Evolutionary conservation across 2,113 vertebrate species (phyloP).

Genomic region (Indicator maculatus): DNA sequence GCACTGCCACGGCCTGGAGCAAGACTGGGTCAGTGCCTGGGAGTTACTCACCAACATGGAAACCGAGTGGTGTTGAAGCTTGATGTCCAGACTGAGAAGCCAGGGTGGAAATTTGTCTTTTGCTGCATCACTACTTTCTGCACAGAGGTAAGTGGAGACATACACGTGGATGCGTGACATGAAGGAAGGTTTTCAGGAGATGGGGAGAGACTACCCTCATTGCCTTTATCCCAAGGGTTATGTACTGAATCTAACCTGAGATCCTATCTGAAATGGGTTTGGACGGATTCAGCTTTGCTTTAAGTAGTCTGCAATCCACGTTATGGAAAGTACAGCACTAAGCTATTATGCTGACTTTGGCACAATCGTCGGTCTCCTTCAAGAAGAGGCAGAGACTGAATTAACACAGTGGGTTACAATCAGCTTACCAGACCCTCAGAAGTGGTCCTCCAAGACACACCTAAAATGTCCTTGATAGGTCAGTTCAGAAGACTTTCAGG

Average conservation of each 20-base stretch:
- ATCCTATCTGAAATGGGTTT: neutral
- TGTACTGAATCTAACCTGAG: constrained; percentile 32
- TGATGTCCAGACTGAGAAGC: neutral
- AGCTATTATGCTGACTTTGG: neutral
- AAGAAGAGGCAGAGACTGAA: neutral
- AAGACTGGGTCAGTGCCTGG: neutral
- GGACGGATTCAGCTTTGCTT: constrained; percentile 12
- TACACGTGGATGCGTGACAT: neutral
- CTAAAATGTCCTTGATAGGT: neutral
- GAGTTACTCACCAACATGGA: neutral
- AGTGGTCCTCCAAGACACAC: neutral
- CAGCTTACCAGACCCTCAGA: neutral
- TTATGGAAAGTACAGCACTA: neutral
- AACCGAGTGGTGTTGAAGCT: neutral
- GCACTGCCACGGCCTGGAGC: fast-evolving
- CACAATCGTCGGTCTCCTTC: neutral
- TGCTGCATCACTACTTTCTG: neutral
- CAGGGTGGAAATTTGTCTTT: neutral
- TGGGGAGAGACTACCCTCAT: neutral
- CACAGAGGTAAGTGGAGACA: constrained; percentile 41
- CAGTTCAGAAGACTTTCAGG: neutral
- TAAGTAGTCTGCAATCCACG: neutral
- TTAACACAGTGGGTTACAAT: neutral
- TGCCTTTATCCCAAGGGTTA: neutral
- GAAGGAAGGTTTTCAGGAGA: neutral